phyloP scores from a whole-genome alignment of 37 sponge, comb jelly and placozoan species.

The Amphimedon queenslandica region DNA sequence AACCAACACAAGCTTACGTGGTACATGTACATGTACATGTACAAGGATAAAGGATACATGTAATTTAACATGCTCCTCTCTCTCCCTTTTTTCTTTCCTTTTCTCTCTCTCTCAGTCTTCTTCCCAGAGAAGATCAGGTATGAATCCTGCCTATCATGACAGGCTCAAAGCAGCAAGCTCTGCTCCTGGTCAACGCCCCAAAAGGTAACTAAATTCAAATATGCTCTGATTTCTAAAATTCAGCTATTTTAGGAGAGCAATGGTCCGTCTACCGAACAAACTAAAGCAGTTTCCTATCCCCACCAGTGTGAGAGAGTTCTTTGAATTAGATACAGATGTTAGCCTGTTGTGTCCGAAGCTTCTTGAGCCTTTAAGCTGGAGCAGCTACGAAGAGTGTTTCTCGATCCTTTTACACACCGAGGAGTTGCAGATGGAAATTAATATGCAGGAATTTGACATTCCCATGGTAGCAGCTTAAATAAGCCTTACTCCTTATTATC shows the following conservation, averaged over 20 bases:
- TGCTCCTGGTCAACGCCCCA: conserved; percentile 39
- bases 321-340: conserved; percentile 3
- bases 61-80: not conserved
- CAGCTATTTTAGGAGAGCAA: not conserved
- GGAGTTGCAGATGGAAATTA: conserved; percentile 42
- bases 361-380: conserved; percentile 38
- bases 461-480: conserved; percentile 3
- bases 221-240: not conserved
- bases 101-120: conserved; percentile 10
- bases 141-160: conserved; percentile 11
- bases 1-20: not conserved
- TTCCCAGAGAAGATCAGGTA: not conserved
- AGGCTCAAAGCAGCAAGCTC: conserved; percentile 33
- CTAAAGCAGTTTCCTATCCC: conserved; percentile 41
- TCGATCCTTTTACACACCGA: conserved; percentile 37
- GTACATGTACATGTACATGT: not conserved
- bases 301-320: conserved; percentile 19
- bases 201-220: conserved; percentile 9
- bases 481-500: not conserved
- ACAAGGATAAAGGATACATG: not conserved
- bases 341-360: conserved; percentile 11
- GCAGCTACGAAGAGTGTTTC: conserved; percentile 46
- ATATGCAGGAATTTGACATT: conserved; percentile 57
- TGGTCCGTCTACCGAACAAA: not conserved
- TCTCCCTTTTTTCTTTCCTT: conserved; percentile 10